Evolutionary conservation across 1,140 invertebrate genomes (phyloP).

Genomic region (Dendrolimus punctatus): DNA sequence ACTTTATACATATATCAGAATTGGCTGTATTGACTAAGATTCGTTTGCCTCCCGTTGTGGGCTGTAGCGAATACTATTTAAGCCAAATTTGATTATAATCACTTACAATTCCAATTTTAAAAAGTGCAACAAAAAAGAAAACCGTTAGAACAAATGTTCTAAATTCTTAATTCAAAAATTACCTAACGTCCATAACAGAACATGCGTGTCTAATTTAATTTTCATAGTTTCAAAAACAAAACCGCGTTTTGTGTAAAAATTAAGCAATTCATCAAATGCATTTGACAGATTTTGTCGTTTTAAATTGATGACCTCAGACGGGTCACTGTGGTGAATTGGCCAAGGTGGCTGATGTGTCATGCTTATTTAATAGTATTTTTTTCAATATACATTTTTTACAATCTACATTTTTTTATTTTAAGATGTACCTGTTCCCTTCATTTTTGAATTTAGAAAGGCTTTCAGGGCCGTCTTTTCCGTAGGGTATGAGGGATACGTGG

Average conservation of each 20-base stretch:
- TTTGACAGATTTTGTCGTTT: constrained; percentile 39
- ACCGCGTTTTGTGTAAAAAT: constrained; percentile 22
- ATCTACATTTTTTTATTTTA: no score
- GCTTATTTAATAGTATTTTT: constrained; percentile 23
- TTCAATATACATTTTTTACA: constrained; percentile 1
- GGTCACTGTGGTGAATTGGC: constrained; percentile 44
- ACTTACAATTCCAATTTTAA: constrained; percentile 3
- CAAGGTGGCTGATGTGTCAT: constrained; percentile 36
- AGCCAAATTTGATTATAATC: no score
- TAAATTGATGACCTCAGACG: constrained; percentile 34
- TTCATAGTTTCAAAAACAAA: constrained; percentile 39
- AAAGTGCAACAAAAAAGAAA: constrained; percentile 10
- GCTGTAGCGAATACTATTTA: no score
- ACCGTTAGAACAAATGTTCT: constrained; percentile 18
- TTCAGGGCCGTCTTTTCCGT: no score
- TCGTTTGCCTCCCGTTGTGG: no score
- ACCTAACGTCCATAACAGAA: constrained; percentile 12
- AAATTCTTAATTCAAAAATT: constrained; percentile 27
- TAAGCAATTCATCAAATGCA: constrained; percentile 39
- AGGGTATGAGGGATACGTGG: no score
- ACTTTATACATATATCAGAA: no score
- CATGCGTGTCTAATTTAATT: constrained; percentile 30
- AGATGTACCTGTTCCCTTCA: no score
- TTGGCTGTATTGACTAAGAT: no score
- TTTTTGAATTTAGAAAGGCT: no score